Evolutionary conservation across 2,888 invertebrate species (phyloP).

Genomic region (Cerceris ruficornis): DNA sequence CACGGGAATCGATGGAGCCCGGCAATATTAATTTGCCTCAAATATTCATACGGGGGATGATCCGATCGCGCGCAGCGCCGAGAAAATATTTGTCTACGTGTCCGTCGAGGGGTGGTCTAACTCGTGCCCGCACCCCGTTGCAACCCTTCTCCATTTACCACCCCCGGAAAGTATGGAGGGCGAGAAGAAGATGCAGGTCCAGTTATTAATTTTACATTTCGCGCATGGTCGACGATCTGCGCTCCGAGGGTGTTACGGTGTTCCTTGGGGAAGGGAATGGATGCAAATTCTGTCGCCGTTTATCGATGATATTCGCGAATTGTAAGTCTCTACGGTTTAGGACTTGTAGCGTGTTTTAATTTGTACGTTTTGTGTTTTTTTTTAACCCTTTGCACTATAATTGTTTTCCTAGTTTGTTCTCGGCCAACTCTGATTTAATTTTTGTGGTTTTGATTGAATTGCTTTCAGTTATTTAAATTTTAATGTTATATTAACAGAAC

Average conservation of each 20-base stretch:
- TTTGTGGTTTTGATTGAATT: too few relatives aligned
- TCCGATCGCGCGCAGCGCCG: conserved; percentile 26
- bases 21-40: conserved; percentile 64
- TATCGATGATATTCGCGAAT: too few relatives aligned
- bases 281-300: background rate
- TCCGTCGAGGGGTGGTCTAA: background rate
- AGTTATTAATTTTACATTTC: conserved; percentile 54
- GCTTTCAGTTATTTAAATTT: too few relatives aligned
- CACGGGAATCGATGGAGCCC: conserved; percentile 15
- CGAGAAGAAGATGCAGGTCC: conserved; percentile 31
- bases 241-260: conserved; percentile 7
- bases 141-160: background rate
- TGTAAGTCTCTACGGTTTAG: too few relatives aligned
- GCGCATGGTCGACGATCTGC: conserved; percentile 21
- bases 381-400: too few relatives aligned
- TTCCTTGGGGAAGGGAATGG: conserved; percentile 21
- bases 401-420: too few relatives aligned
- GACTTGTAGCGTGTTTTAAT: too few relatives aligned
- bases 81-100: conserved; percentile 56
- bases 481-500: too few relatives aligned
- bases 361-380: too few relatives aligned
- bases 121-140: background rate
- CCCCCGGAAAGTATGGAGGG: background rate
- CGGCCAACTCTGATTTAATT: too few relatives aligned
- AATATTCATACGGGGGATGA: conserved; percentile 60